phyloP scores from a whole-genome alignment of 92 coral and sea anemone genomes.

The Porites divaricata region DNA sequence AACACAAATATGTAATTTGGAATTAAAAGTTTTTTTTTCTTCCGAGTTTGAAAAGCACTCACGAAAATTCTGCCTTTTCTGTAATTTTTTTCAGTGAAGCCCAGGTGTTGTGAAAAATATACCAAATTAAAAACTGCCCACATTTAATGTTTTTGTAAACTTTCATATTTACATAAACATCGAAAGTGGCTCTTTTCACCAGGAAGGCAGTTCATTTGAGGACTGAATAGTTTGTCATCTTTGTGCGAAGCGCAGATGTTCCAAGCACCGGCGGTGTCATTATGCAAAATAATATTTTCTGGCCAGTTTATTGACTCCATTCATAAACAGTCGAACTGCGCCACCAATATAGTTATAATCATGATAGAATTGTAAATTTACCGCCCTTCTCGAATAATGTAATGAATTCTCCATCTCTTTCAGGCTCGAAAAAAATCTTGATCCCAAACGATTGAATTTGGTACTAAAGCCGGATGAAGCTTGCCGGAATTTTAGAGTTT shows the following conservation, averaged over 20 bases:
- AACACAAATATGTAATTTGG: no score
- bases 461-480: background rate
- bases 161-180: no score
- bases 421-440: background rate
- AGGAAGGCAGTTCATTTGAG: background rate
- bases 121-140: no score
- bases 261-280: background rate
- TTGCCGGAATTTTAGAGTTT: background rate
- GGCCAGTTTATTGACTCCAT: background rate
- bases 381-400: background rate
- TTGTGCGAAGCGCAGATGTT: background rate
- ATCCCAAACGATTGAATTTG: background rate
- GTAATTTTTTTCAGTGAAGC: no score
- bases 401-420: background rate
- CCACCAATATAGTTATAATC: no score
- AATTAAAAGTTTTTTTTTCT: no score
- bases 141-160: no score
- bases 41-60: no score
- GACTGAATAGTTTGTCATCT: background rate
- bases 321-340: background rate
- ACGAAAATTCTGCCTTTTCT: no score
- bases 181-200: no score
- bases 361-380: constrained; percentile 14
- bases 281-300: background rate
- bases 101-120: no score